Conservation (phyloP, 2,888 invertebrate species). For the Agonopterix heracliana region DNA sequence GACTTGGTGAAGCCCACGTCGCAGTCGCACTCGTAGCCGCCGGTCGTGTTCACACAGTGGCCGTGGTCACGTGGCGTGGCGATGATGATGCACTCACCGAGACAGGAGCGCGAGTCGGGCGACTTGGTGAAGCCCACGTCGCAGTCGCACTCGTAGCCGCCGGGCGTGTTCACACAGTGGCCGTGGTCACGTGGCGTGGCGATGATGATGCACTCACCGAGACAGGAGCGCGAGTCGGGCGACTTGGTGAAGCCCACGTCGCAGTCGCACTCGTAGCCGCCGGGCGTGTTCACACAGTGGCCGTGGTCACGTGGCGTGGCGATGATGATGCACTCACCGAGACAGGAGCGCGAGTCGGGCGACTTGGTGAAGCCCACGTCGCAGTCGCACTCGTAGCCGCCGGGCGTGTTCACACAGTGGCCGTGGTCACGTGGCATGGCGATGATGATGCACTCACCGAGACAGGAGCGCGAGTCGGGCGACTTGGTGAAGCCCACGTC, state of each 20-base stretch:
- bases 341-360: constrained; percentile 82
- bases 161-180: constrained; percentile 88
- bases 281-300: constrained; percentile 88
- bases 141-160: constrained; percentile 90
- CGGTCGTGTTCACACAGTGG: constrained; percentile 88
- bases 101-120: constrained; percentile 82
- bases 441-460: constrained; percentile 64
- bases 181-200: constrained; percentile 81
- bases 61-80: constrained; percentile 81
- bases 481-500: constrained; percentile 92
- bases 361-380: constrained; percentile 92
- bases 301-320: constrained; percentile 81
- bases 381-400: constrained; percentile 90
- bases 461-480: constrained; percentile 82
- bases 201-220: constrained; percentile 64
- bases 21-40: constrained; percentile 90
- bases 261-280: constrained; percentile 90
- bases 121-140: constrained; percentile 92
- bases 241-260: constrained; percentile 92
- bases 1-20: constrained; percentile 92
- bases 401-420: constrained; percentile 88
- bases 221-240: constrained; percentile 82
- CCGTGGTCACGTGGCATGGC: constrained; percentile 81
- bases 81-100: constrained; percentile 64
- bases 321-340: constrained; percentile 64